Evolutionary conservation across 1,140 invertebrate genomes (phyloP).

Genomic region (Zaprionus ghesquierei): DNA sequence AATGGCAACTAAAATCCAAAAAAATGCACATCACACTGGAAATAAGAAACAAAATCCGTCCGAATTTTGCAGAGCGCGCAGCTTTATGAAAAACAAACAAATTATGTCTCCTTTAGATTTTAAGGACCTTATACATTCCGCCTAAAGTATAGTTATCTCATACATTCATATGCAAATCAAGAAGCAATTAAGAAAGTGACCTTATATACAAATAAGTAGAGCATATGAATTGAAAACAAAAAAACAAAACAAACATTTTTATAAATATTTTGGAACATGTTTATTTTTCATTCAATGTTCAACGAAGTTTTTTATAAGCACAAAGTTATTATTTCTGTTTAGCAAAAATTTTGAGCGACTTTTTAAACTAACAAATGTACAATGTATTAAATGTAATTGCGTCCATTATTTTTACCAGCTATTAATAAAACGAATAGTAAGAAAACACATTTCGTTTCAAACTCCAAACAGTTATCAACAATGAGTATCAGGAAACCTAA

Average conservation of each 20-base stretch:
- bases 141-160: constrained; percentile 43
- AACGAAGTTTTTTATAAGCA: constrained; percentile 38
- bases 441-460: background rate
- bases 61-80: constrained; percentile 51
- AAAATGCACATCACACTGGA: constrained; percentile 10
- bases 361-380: constrained; percentile 22
- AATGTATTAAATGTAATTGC: constrained; percentile 47
- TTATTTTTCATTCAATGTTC: constrained; percentile 30
- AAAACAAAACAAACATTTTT: constrained; percentile 28
- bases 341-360: constrained; percentile 10
- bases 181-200: constrained; percentile 64
- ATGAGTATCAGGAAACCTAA: too few species aligned
- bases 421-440: constrained; percentile 27
- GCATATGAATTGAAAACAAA: constrained; percentile 38
- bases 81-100: constrained; percentile 42
- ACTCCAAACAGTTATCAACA: too few species aligned
- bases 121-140: constrained; percentile 54
- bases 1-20: constrained; percentile 47
- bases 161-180: constrained; percentile 47
- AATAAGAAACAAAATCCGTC: constrained; percentile 40
- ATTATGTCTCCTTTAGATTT: constrained; percentile 59
- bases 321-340: constrained; percentile 44
- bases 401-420: constrained; percentile 44
- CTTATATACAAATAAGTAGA: constrained; percentile 72
- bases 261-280: constrained; percentile 44